These are phyloP conservation scores for Euclidia mi DNA, from an alignment of 2,888 invertebrate genomes.

Conservation along the genomic window DNA sequence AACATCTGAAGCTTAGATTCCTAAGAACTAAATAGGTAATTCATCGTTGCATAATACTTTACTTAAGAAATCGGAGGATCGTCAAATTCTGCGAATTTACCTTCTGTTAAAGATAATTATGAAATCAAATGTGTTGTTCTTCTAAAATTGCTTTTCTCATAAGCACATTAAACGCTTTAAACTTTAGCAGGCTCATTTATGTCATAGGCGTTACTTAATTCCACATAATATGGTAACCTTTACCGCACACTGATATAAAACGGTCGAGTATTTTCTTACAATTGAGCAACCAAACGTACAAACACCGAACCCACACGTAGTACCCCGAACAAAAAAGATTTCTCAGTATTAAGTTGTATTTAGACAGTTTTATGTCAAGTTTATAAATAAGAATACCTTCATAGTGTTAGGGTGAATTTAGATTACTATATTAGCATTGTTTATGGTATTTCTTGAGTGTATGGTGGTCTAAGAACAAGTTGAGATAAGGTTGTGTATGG, in stretches of 20 bases:
- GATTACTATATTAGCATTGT: slow-evolving; percentile 81
- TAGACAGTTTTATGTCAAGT: slow-evolving; percentile 56
- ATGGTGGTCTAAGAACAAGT: slow-evolving; percentile 67
- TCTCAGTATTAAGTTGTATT: slow-evolving; percentile 56
- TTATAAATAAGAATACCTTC: slow-evolving; percentile 59
- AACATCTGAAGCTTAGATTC: too few relatives aligned
- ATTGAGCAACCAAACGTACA: slow-evolving; percentile 29
- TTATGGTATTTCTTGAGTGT: slow-evolving; percentile 66
- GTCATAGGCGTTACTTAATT: too few relatives aligned
- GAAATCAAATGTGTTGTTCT: too few relatives aligned
- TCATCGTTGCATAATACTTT: too few relatives aligned
- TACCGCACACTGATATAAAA: slow-evolving; percentile 33
- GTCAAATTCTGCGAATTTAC: too few relatives aligned
- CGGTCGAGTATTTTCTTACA: slow-evolving; percentile 28
- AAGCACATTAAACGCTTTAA: too few relatives aligned
- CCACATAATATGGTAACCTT: slow-evolving; percentile 7
- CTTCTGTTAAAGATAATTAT: too few relatives aligned
- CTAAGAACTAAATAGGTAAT: too few relatives aligned
- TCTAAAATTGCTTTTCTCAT: too few relatives aligned
- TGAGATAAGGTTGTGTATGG: slow-evolving; percentile 43
- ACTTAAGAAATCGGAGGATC: too few relatives aligned
- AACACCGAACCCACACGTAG: slow-evolving; percentile 45
- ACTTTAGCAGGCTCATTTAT: too few relatives aligned
- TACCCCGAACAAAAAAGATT: slow-evolving; percentile 46
- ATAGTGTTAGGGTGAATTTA: slow-evolving; percentile 77